phyloP scores from a whole-genome alignment of 2,888 invertebrate genomes.

The Eristalis arbustorum region DNA sequence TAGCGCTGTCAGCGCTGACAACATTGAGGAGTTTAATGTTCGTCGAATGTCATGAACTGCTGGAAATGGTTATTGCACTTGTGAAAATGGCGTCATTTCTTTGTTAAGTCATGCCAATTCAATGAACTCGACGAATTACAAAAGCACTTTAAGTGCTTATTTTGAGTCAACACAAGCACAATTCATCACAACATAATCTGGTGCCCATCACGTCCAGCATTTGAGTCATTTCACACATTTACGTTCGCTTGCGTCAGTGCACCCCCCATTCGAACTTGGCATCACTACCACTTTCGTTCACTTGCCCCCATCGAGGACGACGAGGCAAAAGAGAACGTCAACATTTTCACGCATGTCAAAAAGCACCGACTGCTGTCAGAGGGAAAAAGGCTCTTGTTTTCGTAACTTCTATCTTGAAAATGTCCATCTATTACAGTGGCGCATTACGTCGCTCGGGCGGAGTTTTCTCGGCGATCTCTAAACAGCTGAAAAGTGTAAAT shows the following conservation, averaged over 20 bases:
- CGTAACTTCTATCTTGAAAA: conserved; percentile 74
- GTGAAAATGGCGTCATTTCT: conserved; percentile 3
- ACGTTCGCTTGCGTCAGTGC: too few relatives aligned
- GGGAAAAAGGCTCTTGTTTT: neutral
- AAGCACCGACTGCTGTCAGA: neutral
- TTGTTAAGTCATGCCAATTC: conserved; percentile 26
- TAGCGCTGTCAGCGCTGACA: neutral
- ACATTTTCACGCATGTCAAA: conserved; percentile 35
- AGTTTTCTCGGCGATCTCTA: conserved; percentile 86
- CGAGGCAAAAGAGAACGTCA: conserved; percentile 5
- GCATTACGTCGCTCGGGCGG: conserved; percentile 85
- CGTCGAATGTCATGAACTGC: neutral
- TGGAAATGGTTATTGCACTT: neutral
- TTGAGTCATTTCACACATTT: too few relatives aligned
- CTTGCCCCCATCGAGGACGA: neutral
- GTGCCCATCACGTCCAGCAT: too few relatives aligned
- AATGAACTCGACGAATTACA: neutral
- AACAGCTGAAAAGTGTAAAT: conserved; percentile 87
- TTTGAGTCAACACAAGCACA: too few relatives aligned
- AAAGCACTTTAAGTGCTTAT: too few relatives aligned
- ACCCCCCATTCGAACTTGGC: conserved; percentile 1
- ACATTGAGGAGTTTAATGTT: conserved; percentile 2
- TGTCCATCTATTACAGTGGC: conserved; percentile 89
- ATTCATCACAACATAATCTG: too few relatives aligned
- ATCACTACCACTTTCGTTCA: conserved; percentile 2